A percentile compares a stretch with the other conserved stretches of the same genome.
Conservation (phyloP, 2,888 invertebrate species). For the Sericinus montela region DNA sequence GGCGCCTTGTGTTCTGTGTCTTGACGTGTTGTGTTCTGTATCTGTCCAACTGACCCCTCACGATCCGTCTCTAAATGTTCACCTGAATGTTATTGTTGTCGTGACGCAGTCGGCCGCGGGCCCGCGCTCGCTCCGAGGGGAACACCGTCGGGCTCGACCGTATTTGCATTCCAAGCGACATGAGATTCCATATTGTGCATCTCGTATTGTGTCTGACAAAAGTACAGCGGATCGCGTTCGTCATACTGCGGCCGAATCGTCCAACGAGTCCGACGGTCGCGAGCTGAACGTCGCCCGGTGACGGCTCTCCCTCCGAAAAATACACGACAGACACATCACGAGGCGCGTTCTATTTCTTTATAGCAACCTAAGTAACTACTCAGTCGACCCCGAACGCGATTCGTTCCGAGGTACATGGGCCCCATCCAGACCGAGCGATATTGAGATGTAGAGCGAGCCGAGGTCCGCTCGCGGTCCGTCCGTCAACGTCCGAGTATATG, state of each 20-base stretch:
- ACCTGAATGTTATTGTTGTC: constrained; percentile 58
- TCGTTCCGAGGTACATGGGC: constrained; percentile 81
- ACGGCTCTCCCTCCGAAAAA: constrained; percentile 25
- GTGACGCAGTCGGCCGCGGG: constrained; percentile 41
- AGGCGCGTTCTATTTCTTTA: constrained; percentile 44
- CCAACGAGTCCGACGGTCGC: constrained; percentile 27
- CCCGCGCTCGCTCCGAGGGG: constrained; percentile 50
- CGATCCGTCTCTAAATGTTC: constrained; percentile 54
- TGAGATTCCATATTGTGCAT: constrained; percentile 64
- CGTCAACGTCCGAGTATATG: constrained; percentile 57
- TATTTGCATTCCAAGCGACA: constrained; percentile 80
- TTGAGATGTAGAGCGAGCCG: constrained; percentile 79
- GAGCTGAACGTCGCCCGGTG: constrained; percentile 26
- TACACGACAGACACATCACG: constrained; percentile 44
- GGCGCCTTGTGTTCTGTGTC: constrained; percentile 74
- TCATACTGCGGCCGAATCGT: constrained; percentile 32
- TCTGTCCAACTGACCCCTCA: constrained; percentile 56
- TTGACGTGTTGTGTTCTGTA: constrained; percentile 75
- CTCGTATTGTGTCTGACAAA: constrained; percentile 49
- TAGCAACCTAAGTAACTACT: constrained; percentile 48
- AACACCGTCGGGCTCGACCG: constrained; percentile 54
- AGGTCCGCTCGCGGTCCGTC: constrained; percentile 53
- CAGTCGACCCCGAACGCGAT: constrained; percentile 66
- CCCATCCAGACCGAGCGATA: constrained; percentile 77
- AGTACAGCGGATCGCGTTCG: constrained; percentile 33